These are phyloP conservation scores for Gallinago stenura DNA, from an alignment of 2,797 vertebrate species.

Conservation along the genomic window DNA sequence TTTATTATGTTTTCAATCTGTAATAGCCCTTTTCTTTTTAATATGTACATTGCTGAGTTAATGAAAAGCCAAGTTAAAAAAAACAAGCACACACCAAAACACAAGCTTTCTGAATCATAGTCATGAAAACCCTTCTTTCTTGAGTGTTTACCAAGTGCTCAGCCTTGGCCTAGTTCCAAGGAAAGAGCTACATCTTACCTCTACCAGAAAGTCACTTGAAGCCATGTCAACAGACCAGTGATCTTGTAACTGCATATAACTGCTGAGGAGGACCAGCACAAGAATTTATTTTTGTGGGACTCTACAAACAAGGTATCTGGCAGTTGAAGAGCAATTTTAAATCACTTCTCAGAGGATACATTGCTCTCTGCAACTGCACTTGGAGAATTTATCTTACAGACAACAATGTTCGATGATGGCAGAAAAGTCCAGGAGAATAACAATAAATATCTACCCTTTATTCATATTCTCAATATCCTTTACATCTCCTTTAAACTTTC, in stretches of 20 bases:
- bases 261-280: background rate
- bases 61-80: background rate
- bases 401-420: background rate
- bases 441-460: slow-evolving; percentile 31
- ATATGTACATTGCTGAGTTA: background rate
- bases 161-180: background rate
- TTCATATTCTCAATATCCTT: slow-evolving; percentile 40
- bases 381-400: slow-evolving; percentile 32
- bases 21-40: background rate
- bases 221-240: background rate
- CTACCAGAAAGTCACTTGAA: slow-evolving; percentile 18
- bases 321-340: slow-evolving; percentile 46
- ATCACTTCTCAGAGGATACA: slow-evolving; percentile 34
- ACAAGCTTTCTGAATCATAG: background rate
- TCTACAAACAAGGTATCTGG: slow-evolving; percentile 36
- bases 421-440: slow-evolving; percentile 38
- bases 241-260: background rate
- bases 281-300: slow-evolving; percentile 40
- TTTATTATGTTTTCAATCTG: slow-evolving; percentile 7
- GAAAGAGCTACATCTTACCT: background rate
- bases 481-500: slow-evolving; percentile 47
- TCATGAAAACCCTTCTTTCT: background rate
- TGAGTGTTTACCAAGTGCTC: background rate
- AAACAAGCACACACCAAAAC: background rate
- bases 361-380: slow-evolving; percentile 16